phyloP scores from a whole-genome alignment of 2,113 vertebrate species.

The Psittacara wagleri region DNA sequence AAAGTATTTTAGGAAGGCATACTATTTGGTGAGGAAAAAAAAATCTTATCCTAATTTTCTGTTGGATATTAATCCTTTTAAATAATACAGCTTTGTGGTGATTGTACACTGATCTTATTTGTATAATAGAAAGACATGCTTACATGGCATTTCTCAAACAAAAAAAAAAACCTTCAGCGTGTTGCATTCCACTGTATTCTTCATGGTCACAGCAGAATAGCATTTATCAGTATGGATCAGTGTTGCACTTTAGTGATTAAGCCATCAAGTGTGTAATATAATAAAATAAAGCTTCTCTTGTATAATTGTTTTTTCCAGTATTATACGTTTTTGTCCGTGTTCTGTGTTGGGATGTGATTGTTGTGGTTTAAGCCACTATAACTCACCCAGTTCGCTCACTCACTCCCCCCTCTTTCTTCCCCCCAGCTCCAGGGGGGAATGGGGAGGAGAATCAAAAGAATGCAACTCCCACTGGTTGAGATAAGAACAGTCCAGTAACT shows the following conservation, averaged over 20 bases:
- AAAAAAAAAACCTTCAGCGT: neutral
- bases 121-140: neutral
- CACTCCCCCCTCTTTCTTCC: too few species aligned
- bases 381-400: too few species aligned
- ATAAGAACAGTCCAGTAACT: too few species aligned
- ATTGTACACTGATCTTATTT: neutral
- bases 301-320: neutral
- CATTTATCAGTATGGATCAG: neutral
- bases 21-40: neutral
- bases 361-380: too few species aligned
- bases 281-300: accelerated
- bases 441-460: too few species aligned
- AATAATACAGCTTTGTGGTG: neutral
- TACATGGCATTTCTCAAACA: neutral
- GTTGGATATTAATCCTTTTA: neutral
- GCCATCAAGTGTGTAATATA: neutral
- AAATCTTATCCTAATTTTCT: neutral
- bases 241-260: neutral
- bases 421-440: too few species aligned
- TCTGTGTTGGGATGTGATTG: accelerated
- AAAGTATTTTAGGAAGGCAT: neutral
- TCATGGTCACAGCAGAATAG: neutral
- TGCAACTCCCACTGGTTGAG: too few species aligned
- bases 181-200: neutral
- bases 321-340: neutral